Percentiles rank a stretch among this genome's conserved stretches.
Evolutionary conservation across 2,113 vertebrate species (phyloP).

Genomic region (Leiothrix lutea): DNA sequence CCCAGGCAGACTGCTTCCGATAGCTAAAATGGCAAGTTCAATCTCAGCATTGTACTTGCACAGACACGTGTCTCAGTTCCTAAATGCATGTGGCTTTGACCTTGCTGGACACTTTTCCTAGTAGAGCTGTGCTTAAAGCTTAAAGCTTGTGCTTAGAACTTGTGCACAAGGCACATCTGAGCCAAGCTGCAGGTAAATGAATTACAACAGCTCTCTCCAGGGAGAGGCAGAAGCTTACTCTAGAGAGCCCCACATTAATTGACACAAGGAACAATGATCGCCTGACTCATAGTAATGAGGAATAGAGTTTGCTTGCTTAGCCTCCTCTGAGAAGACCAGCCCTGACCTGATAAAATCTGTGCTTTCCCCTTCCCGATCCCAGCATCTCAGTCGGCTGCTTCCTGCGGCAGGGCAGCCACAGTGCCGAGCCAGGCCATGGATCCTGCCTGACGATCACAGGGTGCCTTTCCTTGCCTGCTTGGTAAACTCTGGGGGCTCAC

Average conservation of each 20-base stretch:
- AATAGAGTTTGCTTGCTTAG: constrained; percentile 27
- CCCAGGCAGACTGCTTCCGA: not conserved
- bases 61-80: not conserved
- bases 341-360: not conserved
- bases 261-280: not conserved
- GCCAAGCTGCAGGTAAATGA: not conserved
- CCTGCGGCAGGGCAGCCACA: not conserved
- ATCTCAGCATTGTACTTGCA: not conserved
- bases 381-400: not conserved
- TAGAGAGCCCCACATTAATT: not conserved
- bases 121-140: not conserved
- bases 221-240: not conserved
- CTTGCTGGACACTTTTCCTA: not conserved
- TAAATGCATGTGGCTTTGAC: not conserved
- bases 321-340: not conserved
- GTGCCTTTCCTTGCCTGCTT: not conserved
- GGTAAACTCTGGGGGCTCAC: not conserved
- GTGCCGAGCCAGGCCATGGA: accelerated
- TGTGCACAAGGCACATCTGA: not conserved
- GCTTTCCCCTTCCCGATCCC: not conserved
- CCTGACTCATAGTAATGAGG: not conserved
- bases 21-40: not conserved
- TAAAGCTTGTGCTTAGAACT: not conserved
- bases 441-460: accelerated
- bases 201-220: not conserved